Base-by-base conservation (phyloP, 2,113 vertebrate species). In the Edolisoma coerulescens region DNA sequence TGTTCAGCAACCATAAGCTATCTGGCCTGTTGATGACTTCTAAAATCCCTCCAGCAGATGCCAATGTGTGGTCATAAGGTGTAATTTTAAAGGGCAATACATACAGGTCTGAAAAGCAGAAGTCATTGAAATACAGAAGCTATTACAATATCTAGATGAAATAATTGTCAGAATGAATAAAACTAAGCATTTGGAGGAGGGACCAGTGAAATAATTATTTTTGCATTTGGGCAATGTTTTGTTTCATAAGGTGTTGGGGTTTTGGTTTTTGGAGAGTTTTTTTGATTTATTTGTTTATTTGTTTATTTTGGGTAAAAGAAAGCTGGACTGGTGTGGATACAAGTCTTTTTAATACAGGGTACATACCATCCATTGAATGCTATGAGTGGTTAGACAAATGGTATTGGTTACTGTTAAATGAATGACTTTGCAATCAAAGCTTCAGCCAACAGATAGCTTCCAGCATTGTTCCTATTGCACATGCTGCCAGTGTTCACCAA, bases 1-100 rank as follows among this genome's bases (percentile, higher is more conserved):
- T 91, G 76, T 93, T 96, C 82, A 93, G 68, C 56, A 81, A 39
- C 70, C 76, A 70, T 67, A 88, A 95, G 47, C 45, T 94, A n/a
- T 86, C 76, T 90, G 63, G 32, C 61, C 85, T 90, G 68, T 68
- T 86, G 79, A 81, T 84, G 79, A 49, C 52, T 87, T 78, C 70
- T 84, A 33, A 95, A 96, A 89, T 90, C 71, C 79, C 44, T 91
- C 28, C 79, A 56, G 64, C 2, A 7, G 35, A 54, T 90, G n/a
- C n/a, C 70, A 74, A 33, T 33, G 15, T 70, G 27, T 69, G 59
- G 49, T 74, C 45, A 14, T 49, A 41, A 10, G 27, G 33, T 74
- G 19, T 54, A 70, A 69, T 81, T 88, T 90, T 91, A 88, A 94
- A 80, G n/a, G 37, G 24, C 32, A 53, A 27, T 65, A 57, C 17